A percentile compares a stretch with the other conserved stretches of the same genome.
phyloP scores from a whole-genome alignment of 2,797 vertebrate species.

The Rallus crepitans region DNA sequence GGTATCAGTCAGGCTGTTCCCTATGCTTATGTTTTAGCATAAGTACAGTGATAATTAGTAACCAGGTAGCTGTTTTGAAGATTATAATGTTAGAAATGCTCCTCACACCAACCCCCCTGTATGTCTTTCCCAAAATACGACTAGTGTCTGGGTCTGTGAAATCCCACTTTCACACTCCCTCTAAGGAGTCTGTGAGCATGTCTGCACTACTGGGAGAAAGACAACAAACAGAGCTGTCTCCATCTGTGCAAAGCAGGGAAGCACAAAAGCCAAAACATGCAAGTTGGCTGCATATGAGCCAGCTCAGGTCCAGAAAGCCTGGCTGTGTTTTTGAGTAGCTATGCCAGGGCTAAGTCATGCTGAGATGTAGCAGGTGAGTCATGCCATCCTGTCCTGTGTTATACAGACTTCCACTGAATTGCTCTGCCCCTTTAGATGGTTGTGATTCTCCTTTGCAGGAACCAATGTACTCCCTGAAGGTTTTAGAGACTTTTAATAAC shows the following conservation, averaged over 20 bases:
- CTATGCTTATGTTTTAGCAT: neutral
- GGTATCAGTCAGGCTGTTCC: neutral
- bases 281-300: neutral
- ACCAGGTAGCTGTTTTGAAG: neutral
- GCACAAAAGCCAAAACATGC: neutral
- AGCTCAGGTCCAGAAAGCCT: neutral
- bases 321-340: neutral
- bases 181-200: neutral
- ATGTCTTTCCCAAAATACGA: neutral
- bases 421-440: neutral
- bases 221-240: conserved; percentile 5
- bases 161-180: neutral
- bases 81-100: neutral
- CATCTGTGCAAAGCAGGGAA: conserved; percentile 25
- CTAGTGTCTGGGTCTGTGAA: neutral
- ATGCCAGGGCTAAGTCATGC: neutral
- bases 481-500: neutral
- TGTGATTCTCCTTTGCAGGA: neutral
- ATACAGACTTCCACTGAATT: neutral
- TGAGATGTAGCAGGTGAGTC: neutral
- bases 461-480: neutral
- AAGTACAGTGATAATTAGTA: neutral
- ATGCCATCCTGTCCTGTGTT: neutral
- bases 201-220: neutral
- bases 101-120: neutral